Conservation (phyloP, 2,113 vertebrate genomes). For the Megaleporinus macrocephalus region DNA sequence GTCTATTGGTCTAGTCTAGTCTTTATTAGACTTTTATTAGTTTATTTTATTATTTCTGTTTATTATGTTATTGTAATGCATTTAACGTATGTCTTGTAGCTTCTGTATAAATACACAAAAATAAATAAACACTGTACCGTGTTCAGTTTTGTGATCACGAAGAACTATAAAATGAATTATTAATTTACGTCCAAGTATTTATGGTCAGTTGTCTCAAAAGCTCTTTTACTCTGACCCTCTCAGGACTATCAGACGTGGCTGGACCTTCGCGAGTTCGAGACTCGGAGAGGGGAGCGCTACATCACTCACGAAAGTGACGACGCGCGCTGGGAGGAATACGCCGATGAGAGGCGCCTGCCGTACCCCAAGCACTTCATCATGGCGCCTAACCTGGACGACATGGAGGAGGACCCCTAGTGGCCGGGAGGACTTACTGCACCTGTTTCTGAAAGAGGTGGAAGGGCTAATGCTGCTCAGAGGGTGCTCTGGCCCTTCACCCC, state of each 20-base stretch:
- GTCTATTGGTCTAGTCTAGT: too few species aligned
- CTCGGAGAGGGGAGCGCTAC: slow-evolving; percentile 92
- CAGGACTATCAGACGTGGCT: slow-evolving; percentile 99
- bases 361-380: slow-evolving; percentile 97
- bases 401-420: slow-evolving; percentile 95
- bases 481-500: slow-evolving; percentile 1
- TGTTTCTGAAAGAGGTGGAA: background rate
- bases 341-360: slow-evolving; percentile 85
- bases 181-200: too few species aligned
- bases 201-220: too few species aligned
- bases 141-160: too few species aligned
- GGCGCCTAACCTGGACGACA: slow-evolving; percentile 96
- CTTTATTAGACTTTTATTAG: too few species aligned
- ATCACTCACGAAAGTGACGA: slow-evolving; percentile 98
- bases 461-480: background rate
- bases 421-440: background rate
- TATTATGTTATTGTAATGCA: too few species aligned
- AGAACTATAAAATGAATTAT: too few species aligned
- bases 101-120: too few species aligned
- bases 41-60: too few species aligned
- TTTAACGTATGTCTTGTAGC: too few species aligned
- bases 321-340: slow-evolving; percentile 93
- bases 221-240: background rate
- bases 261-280: slow-evolving; percentile 97
- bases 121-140: too few species aligned